phyloP scores from a whole-genome alignment of 2,888 invertebrate genomes.

The Drosophila peninsularis region DNA sequence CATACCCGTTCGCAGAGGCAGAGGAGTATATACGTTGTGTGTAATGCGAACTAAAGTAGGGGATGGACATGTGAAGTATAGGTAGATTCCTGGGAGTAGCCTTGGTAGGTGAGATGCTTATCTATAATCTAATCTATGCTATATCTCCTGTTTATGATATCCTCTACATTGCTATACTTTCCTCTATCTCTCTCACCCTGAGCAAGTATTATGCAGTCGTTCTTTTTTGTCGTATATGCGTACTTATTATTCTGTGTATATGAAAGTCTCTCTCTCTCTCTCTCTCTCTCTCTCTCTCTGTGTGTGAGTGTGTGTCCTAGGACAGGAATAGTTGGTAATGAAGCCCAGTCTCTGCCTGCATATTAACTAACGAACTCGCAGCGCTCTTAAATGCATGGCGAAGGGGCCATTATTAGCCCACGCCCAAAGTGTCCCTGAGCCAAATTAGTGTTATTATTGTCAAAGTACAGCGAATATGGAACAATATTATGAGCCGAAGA shows the following conservation, averaged over 20 bases:
- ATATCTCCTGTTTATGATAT: not conserved
- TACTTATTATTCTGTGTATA: not conserved
- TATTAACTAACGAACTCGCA: constrained; percentile 75
- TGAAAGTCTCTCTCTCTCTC: constrained; percentile 1
- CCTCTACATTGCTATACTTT: too few relatives aligned
- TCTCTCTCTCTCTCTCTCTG: constrained; percentile 1
- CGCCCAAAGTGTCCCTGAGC: constrained; percentile 55
- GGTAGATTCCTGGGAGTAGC: too few relatives aligned
- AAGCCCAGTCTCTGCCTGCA: constrained; percentile 72
- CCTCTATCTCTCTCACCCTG: not conserved
- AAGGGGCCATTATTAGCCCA: constrained; percentile 26
- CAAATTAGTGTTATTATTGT: constrained; percentile 71
- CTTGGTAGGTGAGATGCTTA: too few relatives aligned
- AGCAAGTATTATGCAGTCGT: not conserved
- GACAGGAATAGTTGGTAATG: constrained; percentile 59
- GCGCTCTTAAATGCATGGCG: constrained; percentile 70
- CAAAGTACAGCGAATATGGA: constrained; percentile 69
- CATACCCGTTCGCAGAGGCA: constrained; percentile 4
- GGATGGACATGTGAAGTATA: too few relatives aligned
- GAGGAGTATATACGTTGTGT: not conserved
- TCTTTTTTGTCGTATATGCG: not conserved
- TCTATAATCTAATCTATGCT: too few relatives aligned
- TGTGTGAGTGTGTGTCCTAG: not conserved
- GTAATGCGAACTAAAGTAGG: too few relatives aligned
- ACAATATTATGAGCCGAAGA: not conserved